Evolutionary conservation across 2,113 vertebrate species (phyloP), one percentile per base, ranked within the genome.

Genomic region (Anolis sagrei): DNA sequence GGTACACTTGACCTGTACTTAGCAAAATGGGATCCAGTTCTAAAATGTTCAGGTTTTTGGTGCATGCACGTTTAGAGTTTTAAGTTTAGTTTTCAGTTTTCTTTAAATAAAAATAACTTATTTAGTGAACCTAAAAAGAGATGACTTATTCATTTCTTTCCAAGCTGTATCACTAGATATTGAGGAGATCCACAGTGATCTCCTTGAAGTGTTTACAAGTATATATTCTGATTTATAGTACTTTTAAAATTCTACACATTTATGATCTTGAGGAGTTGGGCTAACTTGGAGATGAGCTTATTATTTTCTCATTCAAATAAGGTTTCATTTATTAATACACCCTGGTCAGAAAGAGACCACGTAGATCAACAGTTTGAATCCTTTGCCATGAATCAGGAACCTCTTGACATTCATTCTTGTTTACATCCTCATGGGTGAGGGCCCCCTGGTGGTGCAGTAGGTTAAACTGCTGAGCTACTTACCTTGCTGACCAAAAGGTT

Each of bases 41-140:
- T 10, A 10, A 70, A 76, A 86, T 76, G 82, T 75, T 34, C 29
- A 75, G 62, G 27, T 86, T 88, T 87, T 74, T 25, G n/a, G 27
- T 13, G 72, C 44, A 58, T 13, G 54, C 18, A 16, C 16, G 39
- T 76, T 29, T n/a, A n/a, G n/a, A n/a, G n/a, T n/a, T n/a, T n/a
- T n/a, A n/a, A n/a, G n/a, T n/a, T n/a, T 54, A 61, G 39, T 44
- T 82, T 70, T 3, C 82, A 0, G 0, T 54, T 75, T 89, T 84
- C 91, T 90, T 90, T 79, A 86, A 86, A 84, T 86, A 89, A 87
- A 91, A 92, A 89, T 81, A 89, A 87, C 32, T 44, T 8, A 7
- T 72, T 82, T 58, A 51, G 39, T 81, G 81, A 48, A 87, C 39
- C 48, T 90, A 84, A 90, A 92, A 85, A 5, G 39, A 54, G 29